Evolutionary conservation across 1,140 invertebrate genomes (phyloP).

Genomic region (Mamestra configurata): DNA sequence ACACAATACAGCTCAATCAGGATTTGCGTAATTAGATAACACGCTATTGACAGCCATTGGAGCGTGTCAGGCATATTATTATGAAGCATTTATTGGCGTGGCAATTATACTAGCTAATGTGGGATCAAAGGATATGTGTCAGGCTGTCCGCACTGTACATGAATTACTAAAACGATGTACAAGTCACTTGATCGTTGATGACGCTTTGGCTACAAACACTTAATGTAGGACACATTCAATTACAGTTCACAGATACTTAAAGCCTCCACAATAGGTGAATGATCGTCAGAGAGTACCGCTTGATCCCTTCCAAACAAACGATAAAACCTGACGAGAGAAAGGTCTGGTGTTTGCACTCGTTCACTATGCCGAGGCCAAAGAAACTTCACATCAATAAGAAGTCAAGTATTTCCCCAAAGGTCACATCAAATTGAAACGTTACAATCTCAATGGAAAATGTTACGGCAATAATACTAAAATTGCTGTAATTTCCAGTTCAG

Average conservation of each 20-base stretch:
- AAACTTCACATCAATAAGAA: background rate
- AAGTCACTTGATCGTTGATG: background rate
- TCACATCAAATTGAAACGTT: background rate
- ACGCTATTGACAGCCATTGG: conserved; percentile 25
- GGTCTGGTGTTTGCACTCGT: conserved; percentile 13
- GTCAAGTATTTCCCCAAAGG: conserved; percentile 25
- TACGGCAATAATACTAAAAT: background rate
- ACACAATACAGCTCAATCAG: conserved; percentile 26
- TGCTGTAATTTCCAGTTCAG: background rate
- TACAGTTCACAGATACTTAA: conserved; percentile 10
- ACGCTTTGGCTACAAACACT: background rate
- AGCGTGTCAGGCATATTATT: conserved; percentile 28
- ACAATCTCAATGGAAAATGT: background rate
- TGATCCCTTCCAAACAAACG: conserved; percentile 14
- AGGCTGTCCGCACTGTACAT: background rate
- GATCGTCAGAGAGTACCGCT: background rate
- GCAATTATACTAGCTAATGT: conserved; percentile 10
- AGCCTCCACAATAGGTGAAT: conserved; percentile 14
- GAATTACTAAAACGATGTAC: background rate
- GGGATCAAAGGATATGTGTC: conserved; percentile 18
- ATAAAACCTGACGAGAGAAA: conserved; percentile 23
- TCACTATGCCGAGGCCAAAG: background rate
- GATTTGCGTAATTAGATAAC: conserved; percentile 37
- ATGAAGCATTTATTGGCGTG: background rate
- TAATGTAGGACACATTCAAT: background rate